Percentiles rank a stretch among this genome's conserved stretches.
Conservation (phyloP, 2,797 vertebrate genomes). For the Loris lydekkerianus region DNA sequence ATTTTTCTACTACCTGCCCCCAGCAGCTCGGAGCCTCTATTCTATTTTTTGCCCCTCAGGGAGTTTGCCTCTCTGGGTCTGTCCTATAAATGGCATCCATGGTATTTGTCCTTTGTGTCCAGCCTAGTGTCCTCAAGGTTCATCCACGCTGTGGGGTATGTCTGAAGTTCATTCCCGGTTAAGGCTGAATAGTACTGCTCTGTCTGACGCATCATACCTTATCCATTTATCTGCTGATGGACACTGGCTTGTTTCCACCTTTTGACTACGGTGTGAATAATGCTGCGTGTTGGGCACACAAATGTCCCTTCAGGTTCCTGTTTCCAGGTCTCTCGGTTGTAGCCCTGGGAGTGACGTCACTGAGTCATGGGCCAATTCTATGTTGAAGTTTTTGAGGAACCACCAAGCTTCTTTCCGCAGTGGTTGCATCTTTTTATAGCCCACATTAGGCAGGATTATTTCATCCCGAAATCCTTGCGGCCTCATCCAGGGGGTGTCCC, state of each 20-base stretch:
- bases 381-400: not conserved
- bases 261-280: no score
- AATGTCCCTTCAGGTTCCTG: no score
- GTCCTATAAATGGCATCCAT: not conserved
- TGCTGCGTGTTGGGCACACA: no score
- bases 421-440: not conserved
- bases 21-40: no score
- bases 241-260: not conserved
- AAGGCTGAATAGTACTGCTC: not conserved
- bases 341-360: no score
- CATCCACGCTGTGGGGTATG: no score
- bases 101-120: not conserved
- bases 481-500: not conserved
- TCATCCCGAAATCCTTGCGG: not conserved
- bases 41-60: not conserved
- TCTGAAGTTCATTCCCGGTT: not conserved
- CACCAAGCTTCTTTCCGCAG: not conserved
- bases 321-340: not conserved
- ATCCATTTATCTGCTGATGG: not conserved
- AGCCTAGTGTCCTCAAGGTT: not conserved
- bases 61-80: not conserved
- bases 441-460: not conserved
- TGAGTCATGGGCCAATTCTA: not conserved
- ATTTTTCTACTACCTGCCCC: not conserved
- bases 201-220: fast-evolving